A percentile compares a stretch with the other conserved stretches of the same genome.
Evolutionary conservation across 2,113 vertebrate genomes (phyloP).

Genomic region (Peromyscus leucopus): DNA sequence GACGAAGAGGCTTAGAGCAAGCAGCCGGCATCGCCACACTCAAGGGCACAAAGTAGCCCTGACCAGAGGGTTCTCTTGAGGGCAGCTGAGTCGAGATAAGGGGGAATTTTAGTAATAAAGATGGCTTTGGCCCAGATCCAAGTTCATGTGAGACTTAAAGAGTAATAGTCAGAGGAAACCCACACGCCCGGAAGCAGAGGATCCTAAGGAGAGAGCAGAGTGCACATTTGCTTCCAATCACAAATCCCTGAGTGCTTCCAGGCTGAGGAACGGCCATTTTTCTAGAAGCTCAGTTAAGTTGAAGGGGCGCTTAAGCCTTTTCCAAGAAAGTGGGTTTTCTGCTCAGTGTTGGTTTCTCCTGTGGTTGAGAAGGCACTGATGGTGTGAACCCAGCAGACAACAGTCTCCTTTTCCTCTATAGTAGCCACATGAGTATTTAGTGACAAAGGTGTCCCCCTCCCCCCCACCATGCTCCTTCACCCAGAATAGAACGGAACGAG

Average conservation of each 20-base stretch:
- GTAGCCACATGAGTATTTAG: neutral
- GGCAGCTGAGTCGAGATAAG: conserved; percentile 11
- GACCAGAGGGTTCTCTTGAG: neutral
- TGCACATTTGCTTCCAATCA: neutral
- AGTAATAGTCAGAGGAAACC: conserved; percentile 12
- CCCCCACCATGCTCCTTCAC: neutral
- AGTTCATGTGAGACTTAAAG: neutral
- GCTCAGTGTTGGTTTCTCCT: conserved; percentile 26
- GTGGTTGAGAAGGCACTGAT: neutral
- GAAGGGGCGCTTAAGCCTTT: conserved; percentile 1
- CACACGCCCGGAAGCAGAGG: neutral
- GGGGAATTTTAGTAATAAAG: conserved; percentile 39
- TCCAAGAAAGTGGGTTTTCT: conserved; percentile 51
- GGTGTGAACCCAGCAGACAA: neutral
- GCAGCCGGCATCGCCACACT: neutral
- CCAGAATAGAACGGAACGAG: conserved; percentile 16
- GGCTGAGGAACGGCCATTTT: neutral
- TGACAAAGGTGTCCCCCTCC: neutral
- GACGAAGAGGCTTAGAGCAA: neutral
- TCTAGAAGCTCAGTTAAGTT: conserved; percentile 39
- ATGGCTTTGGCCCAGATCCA: conserved; percentile 39
- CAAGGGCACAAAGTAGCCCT: neutral
- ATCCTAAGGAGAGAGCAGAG: neutral
- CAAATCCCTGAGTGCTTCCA: neutral
- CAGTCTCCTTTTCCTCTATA: neutral